Base-by-base conservation (phyloP, 2,888 invertebrate species). In the Diplazon laetatorius region DNA sequence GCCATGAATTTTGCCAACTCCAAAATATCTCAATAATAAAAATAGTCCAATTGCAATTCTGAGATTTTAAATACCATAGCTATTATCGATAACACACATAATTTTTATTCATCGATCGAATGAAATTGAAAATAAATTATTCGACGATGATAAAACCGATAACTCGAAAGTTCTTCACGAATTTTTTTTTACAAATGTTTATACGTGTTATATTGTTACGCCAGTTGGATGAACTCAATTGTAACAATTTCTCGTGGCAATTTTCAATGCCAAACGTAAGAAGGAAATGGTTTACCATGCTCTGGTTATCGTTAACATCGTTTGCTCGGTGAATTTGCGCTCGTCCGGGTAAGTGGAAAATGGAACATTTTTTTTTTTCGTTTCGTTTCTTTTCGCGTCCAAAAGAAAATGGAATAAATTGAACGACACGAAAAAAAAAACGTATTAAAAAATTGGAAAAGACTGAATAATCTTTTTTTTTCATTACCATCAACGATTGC, bases 281-380 rank as follows among this genome's bases (percentile, higher is more conserved):
- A 75, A 80, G 46, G 76, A 78, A 70, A 75, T 74, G 57, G 68
- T 74, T 71, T 30, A 50, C 65, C 82, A 83, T 82, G 84, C 84
- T 84, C 84, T 84, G 83, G 80, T 84, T 83, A 60, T 74, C 73
- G 71, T 65, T 80, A 74, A 81, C 80, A 78, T 78, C 80, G 77
- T 83, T 80, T 82, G 80, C 82, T 82, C 72, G 55, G 66, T 57
- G 72, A 66, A 78, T 78, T 66, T n/a, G n/a, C n/a, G n/a, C 76
- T 75, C 76, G 70, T 72, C 71, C 75, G 76, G 77, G 76, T 83
- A 83, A 80, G 78, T 78, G 70, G 20, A 78, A 78, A 66, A 78
- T 78, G 50, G 75, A 74, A 63, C 75, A 65, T 78, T 78, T 78
- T 70, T 78, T 73, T 59, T 10, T 16, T 14, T 16, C 35, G 20